Conservation (phyloP, 2,888 invertebrate genomes). For the Zaprionus lineosus region DNA sequence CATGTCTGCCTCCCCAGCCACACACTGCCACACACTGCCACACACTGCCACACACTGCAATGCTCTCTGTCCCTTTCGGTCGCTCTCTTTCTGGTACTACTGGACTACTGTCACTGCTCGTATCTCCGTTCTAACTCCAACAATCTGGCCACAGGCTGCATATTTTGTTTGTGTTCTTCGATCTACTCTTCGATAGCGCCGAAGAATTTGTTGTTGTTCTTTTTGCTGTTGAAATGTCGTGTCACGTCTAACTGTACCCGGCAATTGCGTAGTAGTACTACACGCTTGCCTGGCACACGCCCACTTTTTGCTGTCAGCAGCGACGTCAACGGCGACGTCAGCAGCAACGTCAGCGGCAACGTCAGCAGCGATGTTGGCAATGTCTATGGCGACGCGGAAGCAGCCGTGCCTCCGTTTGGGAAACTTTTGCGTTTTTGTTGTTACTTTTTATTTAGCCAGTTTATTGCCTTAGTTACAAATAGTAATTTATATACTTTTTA, state of each 20-base stretch:
- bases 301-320: constrained; percentile 52
- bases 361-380: background rate
- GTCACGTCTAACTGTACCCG: constrained; percentile 57
- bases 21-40: too few species aligned
- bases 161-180: constrained; percentile 13
- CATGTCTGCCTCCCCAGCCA: background rate
- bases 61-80: background rate
- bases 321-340: constrained; percentile 36
- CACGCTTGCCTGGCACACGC: constrained; percentile 48
- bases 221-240: constrained; percentile 31
- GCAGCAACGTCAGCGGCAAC: constrained; percentile 7
- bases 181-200: constrained; percentile 17
- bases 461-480: background rate
- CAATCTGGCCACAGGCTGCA: constrained; percentile 37
- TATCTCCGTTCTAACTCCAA: background rate
- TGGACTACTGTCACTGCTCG: background rate
- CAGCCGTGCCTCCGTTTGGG: constrained; percentile 51
- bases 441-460: background rate
- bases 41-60: background rate
- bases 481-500: constrained; percentile 16
- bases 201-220: constrained; percentile 20
- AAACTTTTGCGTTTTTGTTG: background rate
- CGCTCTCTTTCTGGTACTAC: background rate
- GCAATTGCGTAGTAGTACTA: constrained; percentile 57
- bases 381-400: constrained; percentile 47